Base-by-base conservation (phyloP, 1,140 invertebrate species). In the Tenebrio molitor region DNA sequence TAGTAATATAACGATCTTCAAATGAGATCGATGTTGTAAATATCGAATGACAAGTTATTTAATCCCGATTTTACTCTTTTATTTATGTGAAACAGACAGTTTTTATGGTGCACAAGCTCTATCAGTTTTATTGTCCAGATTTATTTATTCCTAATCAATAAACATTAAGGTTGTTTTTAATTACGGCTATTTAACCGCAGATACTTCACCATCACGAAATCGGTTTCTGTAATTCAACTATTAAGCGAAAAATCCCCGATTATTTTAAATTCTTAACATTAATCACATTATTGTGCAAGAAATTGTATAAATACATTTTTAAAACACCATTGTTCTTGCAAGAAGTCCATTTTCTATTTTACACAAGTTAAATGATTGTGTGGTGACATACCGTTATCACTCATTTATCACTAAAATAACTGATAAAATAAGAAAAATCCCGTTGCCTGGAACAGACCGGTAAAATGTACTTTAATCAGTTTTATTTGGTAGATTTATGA, bases 1-100 rank as follows among this genome's bases (percentile, higher is more conserved):
- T 12, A 14, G 36, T n/a, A 62, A 62, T 29, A 25, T 53, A 14
- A 62, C 29, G 53, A 62, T 62, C 25, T 62, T 23, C 21, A 62
- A 62, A 6, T n/a, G 25, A 3, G 53, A 62, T 62, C 53, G 19
- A 62, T 62, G 21, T 25, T 62, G 17, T 5, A 53, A 53, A 53
- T 14, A 25, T 16, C 12, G 16, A 53, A 25, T 17, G 46, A 10
- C 36, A 39, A 39, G 5, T 39, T 39, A 39, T 39, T 39, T 39
- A 7, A 39, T 12, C 36, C 2, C 36, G 12, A 12, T 39, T 7
- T n/a, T 39, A 29, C 25, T 29, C 25, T 29, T 7, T 39, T 39
- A 12, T 39, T 39, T 39, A 39, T 12, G 36, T 12, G 4, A 12
- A 39, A 39, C 36, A 39, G 12, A 39, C 36, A 12, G 7, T 39